Base-by-base conservation (phyloP, 2,113 vertebrate species). In the Hypanus sabinus region DNA sequence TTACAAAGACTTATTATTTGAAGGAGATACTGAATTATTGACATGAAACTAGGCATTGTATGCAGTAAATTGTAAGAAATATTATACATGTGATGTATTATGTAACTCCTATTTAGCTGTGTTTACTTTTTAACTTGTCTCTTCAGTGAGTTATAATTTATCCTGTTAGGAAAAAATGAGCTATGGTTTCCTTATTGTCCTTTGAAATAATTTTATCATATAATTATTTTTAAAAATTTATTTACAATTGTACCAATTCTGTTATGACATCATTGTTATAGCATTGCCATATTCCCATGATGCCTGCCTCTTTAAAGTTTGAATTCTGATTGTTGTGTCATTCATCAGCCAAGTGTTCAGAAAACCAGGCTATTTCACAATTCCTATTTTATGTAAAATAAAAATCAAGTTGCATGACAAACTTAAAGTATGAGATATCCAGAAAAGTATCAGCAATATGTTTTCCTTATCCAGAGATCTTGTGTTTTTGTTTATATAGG, bases 381-480 rank as follows among this genome's bases (percentile, higher is more conserved):
- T 94, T 87, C 79, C 68, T 92, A 65, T 81, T 71, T 90, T 93
- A 95, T 97, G 95, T 94, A 95, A 94, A 96, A 95, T 94, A 96
- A 95, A 95, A 97, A 96, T 96, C 95, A 96, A 96, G 95, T 94
- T 94, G 94, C 96, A 95, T 96, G 96, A 96, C 97, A 94, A 97
- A 96, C 96, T 97, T 96, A 97, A 97, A 96, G 94, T 97, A 97
- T 97, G 97, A 97, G 95, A 96, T 96, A 96, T 97, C 95, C 95
- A 94, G 94, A 95, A 95, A 95, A 96, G 95, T 96, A 97, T 96
- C 96, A 96, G 95, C 91, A 92, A 92, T 65, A 22, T 92, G 20
- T 70, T 95, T 94, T 96, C 95, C 95, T 95, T 94, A 77, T 94
- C 94, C 94, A 8, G 95, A 95, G 96, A 97, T 96, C 96, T 94